Conservation (phyloP, 2,113 vertebrate genomes). For the Merops nubicus region DNA sequence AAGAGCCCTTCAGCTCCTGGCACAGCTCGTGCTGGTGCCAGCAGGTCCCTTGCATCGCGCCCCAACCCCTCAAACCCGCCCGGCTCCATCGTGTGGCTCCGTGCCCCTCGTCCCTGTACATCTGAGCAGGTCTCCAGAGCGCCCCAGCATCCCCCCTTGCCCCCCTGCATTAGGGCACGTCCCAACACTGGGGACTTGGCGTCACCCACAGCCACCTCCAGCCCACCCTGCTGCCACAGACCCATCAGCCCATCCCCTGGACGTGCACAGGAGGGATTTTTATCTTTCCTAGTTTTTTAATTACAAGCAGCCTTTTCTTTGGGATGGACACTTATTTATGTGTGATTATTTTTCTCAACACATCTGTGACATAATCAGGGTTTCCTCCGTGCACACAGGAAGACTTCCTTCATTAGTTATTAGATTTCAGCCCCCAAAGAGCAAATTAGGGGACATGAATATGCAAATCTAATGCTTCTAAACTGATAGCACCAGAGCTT, state of each 20-base stretch:
- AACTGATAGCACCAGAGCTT: background rate
- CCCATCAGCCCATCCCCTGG: background rate
- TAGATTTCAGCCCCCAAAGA: constrained; percentile 23
- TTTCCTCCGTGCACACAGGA: background rate
- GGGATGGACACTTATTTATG: background rate
- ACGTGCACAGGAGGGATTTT: background rate
- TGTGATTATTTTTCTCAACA: background rate
- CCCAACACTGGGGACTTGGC: accelerated
- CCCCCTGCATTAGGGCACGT: background rate
- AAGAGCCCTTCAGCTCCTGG: background rate
- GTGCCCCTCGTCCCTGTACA: accelerated
- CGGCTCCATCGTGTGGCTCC: accelerated
- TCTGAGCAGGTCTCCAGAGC: background rate
- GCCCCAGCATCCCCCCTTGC: background rate
- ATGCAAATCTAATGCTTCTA: constrained; percentile 39
- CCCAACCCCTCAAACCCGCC: background rate
- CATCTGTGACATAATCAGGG: background rate
- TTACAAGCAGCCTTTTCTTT: background rate
- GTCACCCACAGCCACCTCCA: background rate
- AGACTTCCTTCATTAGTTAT: constrained; percentile 23
- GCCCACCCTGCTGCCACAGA: background rate
- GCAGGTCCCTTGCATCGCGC: accelerated
- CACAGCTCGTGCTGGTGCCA: background rate
- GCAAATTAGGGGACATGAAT: constrained; percentile 55
- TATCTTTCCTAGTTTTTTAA: background rate